Evolutionary conservation across 1,140 invertebrate species (phyloP), one percentile per base, ranked within the genome.

Genomic region (Adoxophyes honmai): DNA sequence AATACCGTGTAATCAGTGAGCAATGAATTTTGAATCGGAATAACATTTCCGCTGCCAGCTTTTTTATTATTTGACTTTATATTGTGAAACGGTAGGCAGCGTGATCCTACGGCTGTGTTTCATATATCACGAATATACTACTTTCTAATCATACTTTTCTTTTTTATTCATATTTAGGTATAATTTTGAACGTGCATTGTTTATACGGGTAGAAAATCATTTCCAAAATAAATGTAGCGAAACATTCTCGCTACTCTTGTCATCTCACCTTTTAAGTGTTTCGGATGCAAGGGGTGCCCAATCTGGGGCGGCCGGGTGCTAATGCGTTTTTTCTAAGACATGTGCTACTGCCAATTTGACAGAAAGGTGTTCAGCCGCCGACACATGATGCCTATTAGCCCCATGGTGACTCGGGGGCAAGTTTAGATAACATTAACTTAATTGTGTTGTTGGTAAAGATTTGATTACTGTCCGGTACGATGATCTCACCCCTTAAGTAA

Each of bases 1-100:
- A 33, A 57, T 28, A 60, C 52, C 62, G 60, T 65, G 61, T 63
- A 62, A 68, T 70, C 66, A 60, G 14, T 52, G 57, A 60, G 60
- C 57, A 51, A 63, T 55, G 58, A 52, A 61, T 64, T n/a, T 62
- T 18, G 55, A 65, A 54, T 62, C 44, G 52, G 48, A 55, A 55
- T 52, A 53, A 60, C 34, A 51, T 64, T 61, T 68, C 65, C 61
- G 61, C 53, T 57, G 16, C 39, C 7, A 16, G 11, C 39, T 44
- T 21, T n/a, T n/a, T 21, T 48, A 38, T 38, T 42, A 57, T 36
- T 57, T 48, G 42, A 36, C 18, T 36, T 13, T 33, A 33, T 28
- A 42, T 48, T 57, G 33, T 38, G 28, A 53, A 34, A 34, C 28
- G 36, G 42, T 55, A 28, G n/a, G n/a, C n/a, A n/a, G 28, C 11